A percentile compares a stretch with the other conserved stretches of the same genome.
These are phyloP conservation scores for Peromyscus nudipes DNA, from an alignment of 2,797 vertebrate species.

Conservation along the genomic window DNA sequence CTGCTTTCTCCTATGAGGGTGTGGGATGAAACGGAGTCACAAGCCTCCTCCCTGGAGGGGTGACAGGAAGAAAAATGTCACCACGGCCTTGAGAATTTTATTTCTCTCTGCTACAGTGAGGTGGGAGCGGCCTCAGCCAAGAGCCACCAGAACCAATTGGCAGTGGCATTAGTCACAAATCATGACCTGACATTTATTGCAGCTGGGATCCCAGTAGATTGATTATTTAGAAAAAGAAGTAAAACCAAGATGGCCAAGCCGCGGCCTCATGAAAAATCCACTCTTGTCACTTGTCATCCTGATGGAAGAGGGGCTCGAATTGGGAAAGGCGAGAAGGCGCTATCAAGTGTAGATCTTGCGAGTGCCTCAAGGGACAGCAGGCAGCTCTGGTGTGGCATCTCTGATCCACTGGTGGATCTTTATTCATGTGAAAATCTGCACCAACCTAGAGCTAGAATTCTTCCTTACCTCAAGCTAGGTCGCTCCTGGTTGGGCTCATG, in stretches of 20 bases:
- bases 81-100: not conserved
- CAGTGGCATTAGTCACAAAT: not conserved
- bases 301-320: not conserved
- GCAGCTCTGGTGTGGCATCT: not conserved
- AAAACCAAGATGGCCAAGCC: not conserved
- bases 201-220: not conserved
- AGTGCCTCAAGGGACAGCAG: fast-evolving
- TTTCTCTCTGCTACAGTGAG: not conserved
- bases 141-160: not conserved
- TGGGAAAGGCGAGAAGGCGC: not conserved
- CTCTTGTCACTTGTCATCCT: not conserved
- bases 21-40: not conserved
- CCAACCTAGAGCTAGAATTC: not conserved
- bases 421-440: not conserved
- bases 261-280: not conserved
- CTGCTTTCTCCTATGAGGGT: not conserved
- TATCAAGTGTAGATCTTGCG: not conserved
- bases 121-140: not conserved
- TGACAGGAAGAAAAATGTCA: slow-evolving; percentile 5
- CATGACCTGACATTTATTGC: slow-evolving; percentile 62
- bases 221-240: slow-evolving; percentile 69
- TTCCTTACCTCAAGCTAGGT: not conserved
- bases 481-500: not conserved
- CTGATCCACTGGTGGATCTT: not conserved
- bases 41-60: not conserved